Evolutionary conservation across 2,113 vertebrate species (phyloP), one percentile per base, ranked within the genome.

Genomic region (Rhabdomys dilectus): DNA sequence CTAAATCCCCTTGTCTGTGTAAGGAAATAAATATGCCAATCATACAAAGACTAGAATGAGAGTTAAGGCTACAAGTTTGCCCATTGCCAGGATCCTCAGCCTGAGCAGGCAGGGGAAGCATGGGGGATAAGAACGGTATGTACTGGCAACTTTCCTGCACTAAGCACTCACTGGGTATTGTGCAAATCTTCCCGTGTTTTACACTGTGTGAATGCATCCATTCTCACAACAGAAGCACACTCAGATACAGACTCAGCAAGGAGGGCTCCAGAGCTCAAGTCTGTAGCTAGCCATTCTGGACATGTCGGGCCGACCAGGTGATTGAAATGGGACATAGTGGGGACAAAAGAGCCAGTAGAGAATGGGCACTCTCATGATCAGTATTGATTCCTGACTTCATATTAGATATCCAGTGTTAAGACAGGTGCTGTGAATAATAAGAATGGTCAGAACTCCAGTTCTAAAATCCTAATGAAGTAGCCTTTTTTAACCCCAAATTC

Each of bases 141-240:
- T 53, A 91, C 42, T 9, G 0, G 51, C 5, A 36, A 16, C 24
- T 13, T 31, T 45, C 77, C 21, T 0, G 1, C 5, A 1, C 5
- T 3, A 6, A 1, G 39, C 24, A 9, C n/a, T 51, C 22, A 24
- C 2, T 24, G 26, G 17, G 22, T 3, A 11, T 39, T 60, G 15
- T 36, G 26, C 16, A 19, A 45, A 11, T 42, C 24, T 7, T 53
- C 51, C 62, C 11, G 17, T 1, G 21, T 21, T 39, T 53, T 1
- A 31, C 10, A 17, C 36, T 0, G 3, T 56, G 29, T 34, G 53
- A 29, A 42, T 11, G 24, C 0, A 3, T 16, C 7, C 16, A 17
- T 42, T 22, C 82, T 13, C 78, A 12, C 64, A 72, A 34, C 2
- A 51, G 53, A 91, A 39, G 51, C 39, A 21, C 60, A 85, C 17